Evolutionary conservation across 2,113 vertebrate species (phyloP), one percentile per base, ranked within the genome.

Genomic region (Diphyllodes magnificus): DNA sequence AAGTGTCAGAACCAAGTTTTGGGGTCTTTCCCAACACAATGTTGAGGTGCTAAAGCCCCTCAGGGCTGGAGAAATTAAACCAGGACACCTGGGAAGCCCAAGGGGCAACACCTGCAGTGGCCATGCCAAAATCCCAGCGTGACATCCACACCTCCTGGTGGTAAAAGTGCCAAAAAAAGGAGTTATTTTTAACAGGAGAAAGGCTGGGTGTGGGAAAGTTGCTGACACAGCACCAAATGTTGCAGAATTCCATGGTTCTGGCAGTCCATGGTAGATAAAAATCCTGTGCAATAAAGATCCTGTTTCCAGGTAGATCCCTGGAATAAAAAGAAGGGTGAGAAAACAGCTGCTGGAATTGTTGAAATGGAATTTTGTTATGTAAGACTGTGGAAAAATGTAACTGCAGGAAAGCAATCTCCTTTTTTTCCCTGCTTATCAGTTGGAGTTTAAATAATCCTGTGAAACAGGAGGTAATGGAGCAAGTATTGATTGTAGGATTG

Each of bases 1-100:
- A n/a, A 28, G 15, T 19, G 47, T 6, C 6, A 12, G 61, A 59
- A 10, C 20, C 27, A 2, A 31, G 3, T 13, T 51, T 35, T 18
- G 22, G 53, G 39, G 27, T 21, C 39, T 39, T 39, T 25, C 8
- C n/a, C 50, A 44, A 2, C 16, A 7, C 8, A 1, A 0, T 8
- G 7, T 30, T 35, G 13, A 42, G 68, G 15, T 49, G 40, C 63
- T 51, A 15, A 19, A 68, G 24, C 45, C 75, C 8, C 30, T 39
- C 3, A 1, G 6, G 49, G 27, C 23, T 30, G 71, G 7, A 45
- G 45, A 33, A 53, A 15, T 40, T 2, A 33, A 90, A 47, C 27
- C 50, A 53, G 47, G 22, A 13, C 47, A 40, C 51, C 18, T 31
- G 21, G 2, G 42, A 63, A 33, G 19, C 40, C 65, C 20, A 6